Base-by-base conservation (phyloP, 2,888 invertebrate species). In the Chalcis sispes region DNA sequence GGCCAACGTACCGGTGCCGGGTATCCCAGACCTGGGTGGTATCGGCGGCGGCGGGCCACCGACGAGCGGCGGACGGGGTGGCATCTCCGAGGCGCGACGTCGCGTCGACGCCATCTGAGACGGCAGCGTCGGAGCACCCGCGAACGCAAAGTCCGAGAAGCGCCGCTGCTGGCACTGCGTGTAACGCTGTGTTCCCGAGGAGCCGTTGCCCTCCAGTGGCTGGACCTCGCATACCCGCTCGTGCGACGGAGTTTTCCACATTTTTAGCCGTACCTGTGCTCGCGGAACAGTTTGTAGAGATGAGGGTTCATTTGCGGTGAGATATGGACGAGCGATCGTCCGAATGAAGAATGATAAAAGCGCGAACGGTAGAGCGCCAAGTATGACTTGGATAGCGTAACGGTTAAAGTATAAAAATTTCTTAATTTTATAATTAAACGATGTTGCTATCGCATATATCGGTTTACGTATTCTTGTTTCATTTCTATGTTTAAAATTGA, bases 151-250 rank as follows among this genome's bases (percentile, higher is more conserved):
- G 84, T 95, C 95, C 0, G 95, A 95, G 85, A 93, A 95, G 56
- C 95, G 90, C 48, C 94, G 91, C 7, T 89, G 89, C 89, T 80
- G 83, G 72, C 86, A 83, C 54, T 84, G 87, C 0, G 86, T 87
- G 79, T 87, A 87, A 18, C 87, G 83, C 89, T 77, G 91, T 77
- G 91, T 87, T n/a, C 77, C 72, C 25, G 79, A 73, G 1, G 62
- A 27, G 18, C 90, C 95, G 27, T 90, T 91, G 80, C 95, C 95
- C 81, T 95, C 95, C 4, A 95, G 88, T 0, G 95, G 93, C 84
- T 95, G 95, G 27, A 96, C 94, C 87, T 96, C 96, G 86, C 95
- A 95, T 13, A 96, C 93, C 71, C 93, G 92, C 87, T 90, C 89
- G 7, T 83, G 82, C 83, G 91, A 95, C 76, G 95, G 94, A 1